These are phyloP conservation scores for Cepaea nemoralis DNA, from an alignment of 1,140 invertebrate genomes.

Conservation along the genomic window DNA sequence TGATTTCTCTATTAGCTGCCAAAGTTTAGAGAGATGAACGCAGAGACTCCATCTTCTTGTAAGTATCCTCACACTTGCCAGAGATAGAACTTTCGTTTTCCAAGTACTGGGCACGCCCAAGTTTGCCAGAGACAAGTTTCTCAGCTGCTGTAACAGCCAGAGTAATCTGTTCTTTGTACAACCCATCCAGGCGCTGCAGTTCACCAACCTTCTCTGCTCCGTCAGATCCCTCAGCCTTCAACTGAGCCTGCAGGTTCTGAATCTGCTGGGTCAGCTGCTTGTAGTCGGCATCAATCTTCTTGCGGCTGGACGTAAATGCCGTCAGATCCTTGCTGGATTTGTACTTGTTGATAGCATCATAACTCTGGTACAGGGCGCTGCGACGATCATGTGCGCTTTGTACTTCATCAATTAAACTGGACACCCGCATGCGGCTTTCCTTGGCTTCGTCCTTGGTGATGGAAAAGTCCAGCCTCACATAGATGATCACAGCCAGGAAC, in stretches of 20 bases:
- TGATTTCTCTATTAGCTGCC: not conserved
- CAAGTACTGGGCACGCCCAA: constrained; percentile 78
- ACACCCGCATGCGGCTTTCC: constrained; percentile 75
- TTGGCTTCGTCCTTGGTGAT: constrained; percentile 81
- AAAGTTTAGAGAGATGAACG: constrained; percentile 50
- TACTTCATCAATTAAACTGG: constrained; percentile 74
- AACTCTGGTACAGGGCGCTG: constrained; percentile 77
- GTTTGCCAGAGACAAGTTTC: constrained; percentile 79
- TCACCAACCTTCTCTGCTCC: constrained; percentile 78
- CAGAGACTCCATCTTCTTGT: constrained; percentile 78
- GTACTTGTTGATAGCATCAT: constrained; percentile 77
- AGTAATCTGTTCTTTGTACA: constrained; percentile 69
- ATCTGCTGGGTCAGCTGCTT: constrained; percentile 77
- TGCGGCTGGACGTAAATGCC: constrained; percentile 73
- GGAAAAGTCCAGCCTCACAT: constrained; percentile 95
- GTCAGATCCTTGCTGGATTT: constrained; percentile 79
- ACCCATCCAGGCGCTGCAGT: constrained; percentile 77
- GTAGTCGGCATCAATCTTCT: constrained; percentile 78
- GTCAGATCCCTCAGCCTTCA: constrained; percentile 79
- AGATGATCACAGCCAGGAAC: constrained; percentile 92
- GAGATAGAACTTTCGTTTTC: constrained; percentile 76
- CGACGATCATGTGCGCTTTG: constrained; percentile 78
- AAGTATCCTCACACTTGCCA: constrained; percentile 79
- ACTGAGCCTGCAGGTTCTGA: constrained; percentile 75
- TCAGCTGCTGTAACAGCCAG: constrained; percentile 73